These are phyloP conservation scores for Toxotes chatareus DNA, from an alignment of 2,113 vertebrate species.

Conservation along the genomic window DNA sequence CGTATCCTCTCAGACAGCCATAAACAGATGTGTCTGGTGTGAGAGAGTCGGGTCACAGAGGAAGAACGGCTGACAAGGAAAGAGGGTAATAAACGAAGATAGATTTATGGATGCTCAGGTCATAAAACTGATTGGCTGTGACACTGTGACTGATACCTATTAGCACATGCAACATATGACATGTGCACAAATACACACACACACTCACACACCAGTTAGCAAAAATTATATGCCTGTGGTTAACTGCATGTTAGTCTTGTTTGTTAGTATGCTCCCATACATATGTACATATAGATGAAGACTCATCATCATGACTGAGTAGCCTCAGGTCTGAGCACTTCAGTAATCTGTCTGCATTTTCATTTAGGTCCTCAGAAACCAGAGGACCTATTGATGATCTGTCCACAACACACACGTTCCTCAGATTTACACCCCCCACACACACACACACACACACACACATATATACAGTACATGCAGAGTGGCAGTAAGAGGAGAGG, in stretches of 20 bases:
- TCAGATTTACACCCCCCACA: constrained; percentile 14
- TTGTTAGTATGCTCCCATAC: neutral
- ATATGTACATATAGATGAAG: neutral
- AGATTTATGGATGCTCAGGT: constrained; percentile 65
- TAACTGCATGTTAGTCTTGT: neutral
- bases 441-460: constrained; percentile 29
- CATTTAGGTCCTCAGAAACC: constrained; percentile 20
- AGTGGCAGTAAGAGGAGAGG: constrained; percentile 57
- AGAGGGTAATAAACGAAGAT: constrained; percentile 53
- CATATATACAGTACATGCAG: constrained; percentile 39
- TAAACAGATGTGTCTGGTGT: constrained; percentile 54
- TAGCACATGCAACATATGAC: constrained; percentile 58
- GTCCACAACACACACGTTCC: constrained; percentile 34
- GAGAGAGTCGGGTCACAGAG: constrained; percentile 22
- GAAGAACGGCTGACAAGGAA: constrained; percentile 31
- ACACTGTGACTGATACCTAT: constrained; percentile 51
- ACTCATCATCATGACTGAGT: constrained; percentile 1
- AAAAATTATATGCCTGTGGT: constrained; percentile 1
- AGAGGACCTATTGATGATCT: constrained; percentile 46
- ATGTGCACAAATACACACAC: neutral
- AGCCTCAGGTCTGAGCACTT: constrained; percentile 14
- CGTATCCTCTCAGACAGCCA: constrained; percentile 40
- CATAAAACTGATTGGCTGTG: constrained; percentile 71
- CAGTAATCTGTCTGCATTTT: constrained; percentile 42
- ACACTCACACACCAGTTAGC: constrained; percentile 1